Percentiles rank a stretch among this genome's conserved stretches.
phyloP scores from a whole-genome alignment of 92 coral and sea anemone species.

The Anthopleura xanthogrammica region DNA sequence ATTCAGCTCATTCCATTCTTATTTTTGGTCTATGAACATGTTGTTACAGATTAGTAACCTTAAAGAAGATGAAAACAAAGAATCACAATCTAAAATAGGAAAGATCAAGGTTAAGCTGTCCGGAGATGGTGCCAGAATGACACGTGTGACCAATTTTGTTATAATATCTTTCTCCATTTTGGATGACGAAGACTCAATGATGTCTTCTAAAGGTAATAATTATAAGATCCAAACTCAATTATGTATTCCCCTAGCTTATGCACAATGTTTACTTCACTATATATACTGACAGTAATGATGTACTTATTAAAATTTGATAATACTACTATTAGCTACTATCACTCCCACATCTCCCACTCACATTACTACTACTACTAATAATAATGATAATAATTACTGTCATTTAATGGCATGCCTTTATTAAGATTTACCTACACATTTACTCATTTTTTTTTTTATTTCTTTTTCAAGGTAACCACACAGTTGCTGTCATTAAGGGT shows the following conservation, averaged over 20 bases:
- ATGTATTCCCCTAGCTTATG: background rate
- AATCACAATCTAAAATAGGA: background rate
- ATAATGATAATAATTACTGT: too few relatives aligned
- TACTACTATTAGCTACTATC: background rate
- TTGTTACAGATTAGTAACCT: background rate
- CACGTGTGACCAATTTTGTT: too few relatives aligned
- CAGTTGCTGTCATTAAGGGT: slow-evolving; percentile 11
- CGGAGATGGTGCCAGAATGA: slow-evolving; percentile 17
- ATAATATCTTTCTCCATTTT: slow-evolving; percentile 39
- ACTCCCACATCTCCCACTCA: background rate
- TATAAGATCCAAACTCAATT: background rate
- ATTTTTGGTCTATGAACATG: too few relatives aligned
- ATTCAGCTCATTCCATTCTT: too few relatives aligned
- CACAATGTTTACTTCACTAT: too few relatives aligned
- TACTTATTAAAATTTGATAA: too few relatives aligned
- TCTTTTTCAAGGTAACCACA: slow-evolving; percentile 2
- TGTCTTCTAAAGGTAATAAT: background rate
- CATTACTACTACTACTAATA: too few relatives aligned
- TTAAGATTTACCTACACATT: too few relatives aligned
- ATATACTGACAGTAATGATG: too few relatives aligned
- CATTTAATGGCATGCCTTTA: too few relatives aligned
- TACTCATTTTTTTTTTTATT: too few relatives aligned
- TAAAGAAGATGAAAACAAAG: background rate
- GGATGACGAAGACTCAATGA: background rate
- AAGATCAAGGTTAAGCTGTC: background rate